These are phyloP conservation scores for Hydra vulgaris DNA, from an alignment of 30 jellyfish, hydroid and myxozoan species.

Conservation along the genomic window DNA sequence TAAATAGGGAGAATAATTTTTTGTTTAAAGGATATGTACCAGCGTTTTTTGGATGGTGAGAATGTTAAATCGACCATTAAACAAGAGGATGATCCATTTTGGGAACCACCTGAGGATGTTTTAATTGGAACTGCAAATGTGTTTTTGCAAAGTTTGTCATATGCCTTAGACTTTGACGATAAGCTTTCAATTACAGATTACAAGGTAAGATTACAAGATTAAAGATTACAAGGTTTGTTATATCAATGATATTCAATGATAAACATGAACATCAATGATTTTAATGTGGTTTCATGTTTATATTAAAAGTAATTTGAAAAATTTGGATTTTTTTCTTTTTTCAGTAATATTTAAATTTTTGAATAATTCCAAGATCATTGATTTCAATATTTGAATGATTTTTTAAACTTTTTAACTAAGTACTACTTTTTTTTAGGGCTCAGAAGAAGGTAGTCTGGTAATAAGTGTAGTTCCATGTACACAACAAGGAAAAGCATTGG, in stretches of 20 bases:
- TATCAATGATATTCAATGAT: no score
- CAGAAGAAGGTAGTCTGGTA: slow-evolving; percentile 77
- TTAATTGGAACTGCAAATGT: slow-evolving; percentile 93
- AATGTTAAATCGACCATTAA: slow-evolving; percentile 54
- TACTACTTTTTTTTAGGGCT: slow-evolving; percentile 42
- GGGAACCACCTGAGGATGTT: slow-evolving; percentile 97
- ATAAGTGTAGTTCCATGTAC: slow-evolving; percentile 89
- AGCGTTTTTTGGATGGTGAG: slow-evolving; percentile 88
- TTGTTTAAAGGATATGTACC: slow-evolving; percentile 65
- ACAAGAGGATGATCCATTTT: slow-evolving; percentile 90
- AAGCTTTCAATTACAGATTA: slow-evolving; percentile 73
- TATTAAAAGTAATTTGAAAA: no score
- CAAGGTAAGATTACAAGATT: no score
- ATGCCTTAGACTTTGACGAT: slow-evolving; percentile 88
- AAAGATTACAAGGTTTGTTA: no score
- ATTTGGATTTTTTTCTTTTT: no score
- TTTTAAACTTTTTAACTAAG: no score
- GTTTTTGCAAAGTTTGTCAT: slow-evolving; percentile 83
- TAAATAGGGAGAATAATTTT: no score
- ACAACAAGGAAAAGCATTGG: slow-evolving; percentile 75
- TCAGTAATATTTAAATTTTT: neutral
- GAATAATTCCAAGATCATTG: no score
- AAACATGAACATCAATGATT: no score
- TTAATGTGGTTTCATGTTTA: no score
- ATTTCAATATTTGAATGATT: no score